Evolutionary conservation across 53 echinoderm and acorn worm species (phyloP).

Genomic region (Mesocentrotus franciscanus): DNA sequence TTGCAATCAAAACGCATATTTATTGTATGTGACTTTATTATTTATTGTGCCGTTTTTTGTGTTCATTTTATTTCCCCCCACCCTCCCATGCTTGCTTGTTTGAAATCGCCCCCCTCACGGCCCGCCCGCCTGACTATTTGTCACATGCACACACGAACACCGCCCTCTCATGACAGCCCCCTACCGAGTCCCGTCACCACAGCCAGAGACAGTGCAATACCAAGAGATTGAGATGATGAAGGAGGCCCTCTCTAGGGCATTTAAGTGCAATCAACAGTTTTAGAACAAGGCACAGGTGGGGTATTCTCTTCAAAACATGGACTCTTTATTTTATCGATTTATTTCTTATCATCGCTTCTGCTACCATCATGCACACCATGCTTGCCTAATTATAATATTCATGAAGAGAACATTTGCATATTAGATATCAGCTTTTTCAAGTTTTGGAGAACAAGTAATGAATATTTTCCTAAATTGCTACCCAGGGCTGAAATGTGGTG

Average conservation of each 20-base stretch:
- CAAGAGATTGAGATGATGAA: conserved; percentile 72
- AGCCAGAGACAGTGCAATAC: conserved; percentile 64
- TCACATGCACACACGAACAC: conserved; percentile 33
- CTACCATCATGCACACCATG: neutral
- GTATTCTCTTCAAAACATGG: neutral
- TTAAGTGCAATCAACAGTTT: conserved; percentile 59
- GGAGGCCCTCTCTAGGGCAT: conserved; percentile 59
- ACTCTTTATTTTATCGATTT: neutral
- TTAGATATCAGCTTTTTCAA: no score
- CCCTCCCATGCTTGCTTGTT: conserved; percentile 34
- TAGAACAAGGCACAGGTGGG: conserved; percentile 64
- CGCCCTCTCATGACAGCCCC: conserved; percentile 39
- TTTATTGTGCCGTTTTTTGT: conserved; percentile 34
- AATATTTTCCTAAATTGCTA: no score
- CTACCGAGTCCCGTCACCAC: conserved; percentile 24
- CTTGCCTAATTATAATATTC: neutral
- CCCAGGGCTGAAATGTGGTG: no score
- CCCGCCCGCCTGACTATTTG: conserved; percentile 7
- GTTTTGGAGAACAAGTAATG: no score
- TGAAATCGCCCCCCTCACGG: conserved; percentile 9
- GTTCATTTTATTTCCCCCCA: neutral
- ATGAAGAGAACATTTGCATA: neutral
- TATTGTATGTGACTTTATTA: neutral
- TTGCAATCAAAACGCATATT: neutral
- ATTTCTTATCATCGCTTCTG: neutral